A percentile compares a stretch with the other conserved stretches of the same genome.
Conservation (phyloP, 2,797 vertebrate species). For the Lithobates sylvaticus region DNA sequence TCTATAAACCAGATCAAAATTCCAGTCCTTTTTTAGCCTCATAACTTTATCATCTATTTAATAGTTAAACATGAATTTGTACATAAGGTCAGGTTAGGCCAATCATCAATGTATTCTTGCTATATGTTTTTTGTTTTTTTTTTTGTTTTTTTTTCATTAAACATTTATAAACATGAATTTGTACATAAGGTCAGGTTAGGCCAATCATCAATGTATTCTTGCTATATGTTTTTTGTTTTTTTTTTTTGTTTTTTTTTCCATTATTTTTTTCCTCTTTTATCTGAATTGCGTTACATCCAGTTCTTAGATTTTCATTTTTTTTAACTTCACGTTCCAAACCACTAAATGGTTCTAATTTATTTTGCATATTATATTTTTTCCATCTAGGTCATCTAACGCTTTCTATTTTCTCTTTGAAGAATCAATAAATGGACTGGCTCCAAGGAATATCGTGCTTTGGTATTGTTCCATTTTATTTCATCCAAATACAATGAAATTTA, state of each 20-base stretch:
- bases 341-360: constrained; percentile 52
- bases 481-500: neutral
- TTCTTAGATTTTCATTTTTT: constrained; percentile 24
- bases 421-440: constrained; percentile 35
- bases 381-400: constrained; percentile 19
- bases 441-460: constrained; percentile 22
- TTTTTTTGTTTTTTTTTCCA: no score
- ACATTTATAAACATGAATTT: neutral
- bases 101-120: neutral
- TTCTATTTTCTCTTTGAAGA: constrained; percentile 40
- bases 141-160: no score
- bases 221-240: neutral
- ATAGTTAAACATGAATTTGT: neutral
- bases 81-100: neutral
- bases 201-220: neutral
- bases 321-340: neutral
- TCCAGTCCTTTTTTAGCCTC: no score
- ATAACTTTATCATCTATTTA: neutral
- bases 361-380: constrained; percentile 37
- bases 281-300: neutral
- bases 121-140: no score
- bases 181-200: neutral
- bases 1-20: no score
- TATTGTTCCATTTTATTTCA: constrained; percentile 20
- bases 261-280: neutral